Conservation (phyloP, 2,888 invertebrate species). For the Sesia bembeciformis region DNA sequence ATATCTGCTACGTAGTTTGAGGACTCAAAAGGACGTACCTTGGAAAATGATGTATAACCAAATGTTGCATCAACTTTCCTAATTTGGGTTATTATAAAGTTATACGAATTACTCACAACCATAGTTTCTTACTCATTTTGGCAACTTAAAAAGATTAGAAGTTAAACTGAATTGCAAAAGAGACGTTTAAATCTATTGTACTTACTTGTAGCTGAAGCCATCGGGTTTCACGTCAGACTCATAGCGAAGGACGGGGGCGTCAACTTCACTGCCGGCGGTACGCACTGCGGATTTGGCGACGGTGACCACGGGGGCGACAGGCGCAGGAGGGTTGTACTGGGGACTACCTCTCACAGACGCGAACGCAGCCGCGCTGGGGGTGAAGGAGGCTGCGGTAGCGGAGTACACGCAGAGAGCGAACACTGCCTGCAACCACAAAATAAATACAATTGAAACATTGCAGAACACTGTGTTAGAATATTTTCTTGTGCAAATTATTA, state of each 20-base stretch:
- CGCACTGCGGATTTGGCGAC: conserved; percentile 8
- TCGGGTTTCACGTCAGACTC: conserved; percentile 20
- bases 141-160: too few species aligned
- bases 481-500: too few species aligned
- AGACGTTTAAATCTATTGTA: not conserved
- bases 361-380: conserved; percentile 1
- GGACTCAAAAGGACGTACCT: too few species aligned
- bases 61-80: too few species aligned
- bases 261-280: conserved; percentile 11
- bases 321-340: not conserved
- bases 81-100: too few species aligned
- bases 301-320: not conserved
- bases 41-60: too few species aligned
- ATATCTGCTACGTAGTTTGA: too few species aligned
- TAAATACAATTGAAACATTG: not conserved
- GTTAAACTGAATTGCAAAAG: conserved; percentile 8
- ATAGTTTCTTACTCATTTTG: too few species aligned
- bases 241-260: conserved; percentile 20
- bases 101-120: too few species aligned
- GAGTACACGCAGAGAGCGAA: conserved; percentile 17
- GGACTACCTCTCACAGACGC: not conserved
- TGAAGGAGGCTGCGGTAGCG: conserved; percentile 10
- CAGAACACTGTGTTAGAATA: too few species aligned
- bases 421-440: conserved; percentile 6
- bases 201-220: conserved; percentile 26